Conservation (phyloP, 2,888 invertebrate genomes). For the Pyrgus malvae region DNA sequence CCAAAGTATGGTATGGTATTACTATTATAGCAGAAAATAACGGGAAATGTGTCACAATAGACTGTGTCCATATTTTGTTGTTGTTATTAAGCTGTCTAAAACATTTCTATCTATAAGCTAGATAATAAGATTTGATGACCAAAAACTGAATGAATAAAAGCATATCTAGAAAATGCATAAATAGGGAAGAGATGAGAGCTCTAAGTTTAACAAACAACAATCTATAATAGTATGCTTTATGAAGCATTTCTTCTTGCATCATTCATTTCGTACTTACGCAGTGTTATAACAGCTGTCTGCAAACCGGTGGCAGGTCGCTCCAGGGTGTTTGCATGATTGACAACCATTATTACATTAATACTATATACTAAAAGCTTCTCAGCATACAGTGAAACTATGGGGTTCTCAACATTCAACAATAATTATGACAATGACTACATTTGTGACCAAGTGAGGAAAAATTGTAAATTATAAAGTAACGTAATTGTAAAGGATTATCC, state of each 20-base stretch:
- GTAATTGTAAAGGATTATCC: too few relatives aligned
- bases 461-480: too few relatives aligned
- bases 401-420: background rate
- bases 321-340: conserved; percentile 78
- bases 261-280: conserved; percentile 74
- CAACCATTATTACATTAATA: conserved; percentile 81
- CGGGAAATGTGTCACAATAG: conserved; percentile 25
- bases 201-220: conserved; percentile 68
- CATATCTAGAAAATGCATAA: conserved; percentile 69
- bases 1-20: background rate
- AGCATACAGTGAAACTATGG: conserved; percentile 37
- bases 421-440: background rate
- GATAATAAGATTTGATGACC: conserved; percentile 17
- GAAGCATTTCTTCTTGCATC: conserved; percentile 70
- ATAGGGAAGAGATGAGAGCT: conserved; percentile 62
- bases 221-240: conserved; percentile 60
- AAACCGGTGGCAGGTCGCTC: conserved; percentile 68
- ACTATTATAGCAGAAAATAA: background rate
- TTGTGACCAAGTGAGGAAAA: too few relatives aligned
- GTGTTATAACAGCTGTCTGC: conserved; percentile 64
- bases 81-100: conserved; percentile 13
- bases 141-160: conserved; percentile 50
- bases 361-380: conserved; percentile 70
- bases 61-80: conserved; percentile 19
- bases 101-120: conserved; percentile 20